Percentiles rank a stretch among this genome's conserved stretches.
These are phyloP conservation scores for Leptinotarsa lineolata DNA, from an alignment of 1,140 invertebrate species.

Conservation along the genomic window DNA sequence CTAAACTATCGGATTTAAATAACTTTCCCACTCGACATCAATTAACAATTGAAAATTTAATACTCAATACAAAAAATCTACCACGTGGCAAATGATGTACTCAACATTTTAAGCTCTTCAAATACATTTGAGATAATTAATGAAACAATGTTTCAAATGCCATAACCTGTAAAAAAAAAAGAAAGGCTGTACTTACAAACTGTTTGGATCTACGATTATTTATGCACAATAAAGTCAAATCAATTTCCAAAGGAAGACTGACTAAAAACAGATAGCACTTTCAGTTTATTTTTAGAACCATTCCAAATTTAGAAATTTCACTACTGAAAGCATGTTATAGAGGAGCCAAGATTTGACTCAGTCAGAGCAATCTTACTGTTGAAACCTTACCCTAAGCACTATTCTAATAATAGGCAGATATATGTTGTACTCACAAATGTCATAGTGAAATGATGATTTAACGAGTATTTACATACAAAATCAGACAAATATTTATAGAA, in stretches of 20 bases:
- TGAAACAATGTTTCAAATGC: no score
- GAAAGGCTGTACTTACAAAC: background rate
- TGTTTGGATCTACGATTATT: background rate
- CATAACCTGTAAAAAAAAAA: no score
- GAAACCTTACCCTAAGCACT: slow-evolving; percentile 38
- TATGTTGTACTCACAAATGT: background rate
- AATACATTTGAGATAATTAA: no score
- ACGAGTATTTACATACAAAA: no score
- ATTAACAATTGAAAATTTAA: no score
- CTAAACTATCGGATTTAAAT: no score
- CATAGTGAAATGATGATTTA: no score
- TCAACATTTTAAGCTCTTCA: no score
- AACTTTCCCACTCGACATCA: no score
- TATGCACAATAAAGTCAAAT: background rate
- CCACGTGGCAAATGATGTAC: no score
- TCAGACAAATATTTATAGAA: no score
- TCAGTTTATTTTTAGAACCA: slow-evolving; percentile 47
- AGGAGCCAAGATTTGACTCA: slow-evolving; percentile 25
- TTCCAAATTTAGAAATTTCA: slow-evolving; percentile 48
- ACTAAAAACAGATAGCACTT: slow-evolving; percentile 24
- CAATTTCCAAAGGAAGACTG: slow-evolving; percentile 21
- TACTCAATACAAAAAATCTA: no score
- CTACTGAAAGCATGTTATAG: slow-evolving; percentile 17
- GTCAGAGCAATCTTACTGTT: slow-evolving; percentile 38
- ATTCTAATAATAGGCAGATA: slow-evolving; percentile 35